These are phyloP conservation scores for Sphaerodactylus townsendi DNA, from an alignment of 2,113 vertebrate genomes.

Conservation along the genomic window DNA sequence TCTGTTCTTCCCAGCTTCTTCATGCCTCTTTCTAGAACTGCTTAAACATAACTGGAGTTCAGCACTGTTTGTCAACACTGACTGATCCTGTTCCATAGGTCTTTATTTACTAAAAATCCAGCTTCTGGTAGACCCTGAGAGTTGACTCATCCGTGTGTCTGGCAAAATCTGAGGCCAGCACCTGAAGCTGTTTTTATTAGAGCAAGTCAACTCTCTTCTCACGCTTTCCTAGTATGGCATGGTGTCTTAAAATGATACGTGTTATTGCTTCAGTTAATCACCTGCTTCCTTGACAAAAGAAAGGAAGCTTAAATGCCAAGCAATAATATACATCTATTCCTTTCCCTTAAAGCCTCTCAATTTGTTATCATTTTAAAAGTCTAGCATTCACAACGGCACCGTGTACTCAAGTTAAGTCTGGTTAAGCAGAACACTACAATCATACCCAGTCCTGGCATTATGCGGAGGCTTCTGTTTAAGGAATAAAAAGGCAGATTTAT, in stretches of 20 bases:
- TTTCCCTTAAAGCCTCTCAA: not conserved
- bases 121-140: not conserved
- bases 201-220: not conserved
- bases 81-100: too few relatives aligned
- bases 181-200: not conserved
- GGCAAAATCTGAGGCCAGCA: not conserved
- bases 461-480: not conserved
- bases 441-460: not conserved
- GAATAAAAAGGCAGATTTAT: not conserved
- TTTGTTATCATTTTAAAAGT: not conserved
- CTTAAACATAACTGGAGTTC: not conserved
- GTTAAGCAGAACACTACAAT: not conserved
- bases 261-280: not conserved
- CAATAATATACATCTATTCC: not conserved
- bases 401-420: not conserved
- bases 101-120: too few relatives aligned
- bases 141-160: not conserved
- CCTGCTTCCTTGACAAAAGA: not conserved
- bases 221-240: not conserved
- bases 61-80: not conserved
- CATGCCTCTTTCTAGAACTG: not conserved
- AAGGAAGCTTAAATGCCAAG: not conserved
- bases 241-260: not conserved
- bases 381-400: not conserved
- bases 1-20: not conserved